These are phyloP conservation scores for Heterotis niloticus DNA, from an alignment of 2,113 vertebrate species.

Conservation along the genomic window DNA sequence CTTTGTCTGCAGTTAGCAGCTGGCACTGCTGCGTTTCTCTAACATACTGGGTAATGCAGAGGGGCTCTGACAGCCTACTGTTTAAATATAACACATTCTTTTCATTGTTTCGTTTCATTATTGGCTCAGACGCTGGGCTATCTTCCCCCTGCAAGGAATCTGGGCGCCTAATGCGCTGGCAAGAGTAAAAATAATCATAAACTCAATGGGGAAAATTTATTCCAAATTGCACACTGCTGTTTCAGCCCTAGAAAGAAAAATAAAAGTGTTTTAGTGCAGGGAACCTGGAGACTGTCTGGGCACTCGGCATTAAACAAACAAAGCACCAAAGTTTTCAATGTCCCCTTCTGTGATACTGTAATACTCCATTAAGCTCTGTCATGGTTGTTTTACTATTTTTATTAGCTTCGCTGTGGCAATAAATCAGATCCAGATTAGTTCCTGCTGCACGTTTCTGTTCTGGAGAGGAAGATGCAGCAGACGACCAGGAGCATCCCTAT, in stretches of 20 bases:
- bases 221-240: slow-evolving; percentile 47
- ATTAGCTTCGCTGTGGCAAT: slow-evolving; percentile 43
- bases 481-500: slow-evolving; percentile 41
- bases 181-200: slow-evolving; percentile 55
- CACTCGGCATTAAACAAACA: slow-evolving; percentile 27
- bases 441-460: slow-evolving; percentile 27
- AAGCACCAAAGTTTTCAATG: slow-evolving; percentile 29
- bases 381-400: slow-evolving; percentile 48
- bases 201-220: slow-evolving; percentile 54
- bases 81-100: slow-evolving; percentile 46
- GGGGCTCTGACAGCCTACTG: slow-evolving; percentile 32
- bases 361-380: slow-evolving; percentile 40
- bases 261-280: slow-evolving; percentile 33
- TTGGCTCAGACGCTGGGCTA: slow-evolving; percentile 36
- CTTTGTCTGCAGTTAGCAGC: slow-evolving; percentile 25
- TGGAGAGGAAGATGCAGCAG: slow-evolving; percentile 31
- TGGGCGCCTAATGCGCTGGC: slow-evolving; percentile 52
- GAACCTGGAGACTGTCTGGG: slow-evolving; percentile 28
- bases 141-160: slow-evolving; percentile 51
- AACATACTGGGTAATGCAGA: not conserved
- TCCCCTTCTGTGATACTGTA: slow-evolving; percentile 39
- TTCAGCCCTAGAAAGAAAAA: slow-evolving; percentile 31
- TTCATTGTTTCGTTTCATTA: slow-evolving; percentile 53
- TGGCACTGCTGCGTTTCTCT: not conserved
- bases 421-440: slow-evolving; percentile 48